phyloP scores from a whole-genome alignment of 2,888 invertebrate genomes.

The Tiliacea aurago region DNA sequence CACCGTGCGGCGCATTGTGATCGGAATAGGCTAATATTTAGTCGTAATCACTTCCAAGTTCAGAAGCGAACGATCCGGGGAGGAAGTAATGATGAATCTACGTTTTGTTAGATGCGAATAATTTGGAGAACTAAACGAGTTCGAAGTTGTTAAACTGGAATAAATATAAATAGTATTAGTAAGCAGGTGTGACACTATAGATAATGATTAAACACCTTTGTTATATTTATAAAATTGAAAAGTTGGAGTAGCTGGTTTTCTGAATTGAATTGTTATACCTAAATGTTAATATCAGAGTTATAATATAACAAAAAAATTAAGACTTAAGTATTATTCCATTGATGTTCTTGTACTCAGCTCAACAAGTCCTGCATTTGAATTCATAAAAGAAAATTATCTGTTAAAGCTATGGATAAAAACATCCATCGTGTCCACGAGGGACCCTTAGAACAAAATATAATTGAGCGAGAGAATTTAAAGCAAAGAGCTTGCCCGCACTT shows the following conservation, averaged over 20 bases:
- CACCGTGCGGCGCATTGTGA: constrained; percentile 28
- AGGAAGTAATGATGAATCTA: constrained; percentile 1
- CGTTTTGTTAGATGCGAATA: constrained; percentile 15
- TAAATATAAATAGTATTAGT: not conserved
- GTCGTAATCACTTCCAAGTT: constrained; percentile 30
- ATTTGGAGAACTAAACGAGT: constrained; percentile 3
- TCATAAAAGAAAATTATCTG: not conserved
- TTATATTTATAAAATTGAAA: not conserved
- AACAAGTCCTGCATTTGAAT: not conserved
- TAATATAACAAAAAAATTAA: not conserved
- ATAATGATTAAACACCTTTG: not conserved
- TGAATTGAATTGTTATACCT: not conserved
- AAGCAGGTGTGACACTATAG: too few relatives aligned
- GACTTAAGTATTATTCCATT: not conserved
- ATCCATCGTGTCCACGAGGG: not conserved
- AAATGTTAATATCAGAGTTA: not conserved
- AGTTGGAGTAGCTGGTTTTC: not conserved
- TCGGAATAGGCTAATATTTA: constrained; percentile 17
- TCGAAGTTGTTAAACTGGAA: constrained; percentile 4
- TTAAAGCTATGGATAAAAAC: not conserved
- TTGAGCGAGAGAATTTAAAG: not conserved
- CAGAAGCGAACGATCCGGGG: constrained; percentile 1
- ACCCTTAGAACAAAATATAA: not conserved
- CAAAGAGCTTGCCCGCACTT: constrained; percentile 23
- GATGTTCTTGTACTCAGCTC: too few relatives aligned